Evolutionary conservation across 2,797 vertebrate species (phyloP).

Genomic region (Babyrousa celebensis): DNA sequence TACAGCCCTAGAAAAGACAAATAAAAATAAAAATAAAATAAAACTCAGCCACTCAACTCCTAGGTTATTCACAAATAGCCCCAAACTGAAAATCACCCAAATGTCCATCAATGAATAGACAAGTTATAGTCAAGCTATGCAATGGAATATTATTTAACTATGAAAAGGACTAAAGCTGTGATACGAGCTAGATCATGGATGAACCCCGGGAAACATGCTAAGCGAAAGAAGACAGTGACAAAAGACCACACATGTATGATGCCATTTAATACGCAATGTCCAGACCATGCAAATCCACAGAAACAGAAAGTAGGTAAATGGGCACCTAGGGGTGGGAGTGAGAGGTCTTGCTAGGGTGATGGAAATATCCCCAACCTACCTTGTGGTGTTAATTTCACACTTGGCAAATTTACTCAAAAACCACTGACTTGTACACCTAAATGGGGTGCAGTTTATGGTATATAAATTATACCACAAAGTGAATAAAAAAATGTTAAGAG

Average conservation of each 20-base stretch:
- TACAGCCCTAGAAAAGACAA: too few relatives aligned
- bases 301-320: background rate
- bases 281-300: background rate
- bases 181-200: background rate
- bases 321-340: background rate
- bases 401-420: background rate
- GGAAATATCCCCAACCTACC: background rate
- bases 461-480: background rate
- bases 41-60: background rate
- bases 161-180: background rate
- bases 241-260: background rate
- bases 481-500: background rate
- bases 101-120: too few relatives aligned
- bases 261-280: background rate
- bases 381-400: background rate
- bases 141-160: background rate
- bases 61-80: background rate
- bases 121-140: background rate
- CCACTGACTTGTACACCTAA: background rate
- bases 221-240: background rate
- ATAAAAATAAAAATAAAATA: background rate
- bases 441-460: background rate
- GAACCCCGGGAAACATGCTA: background rate
- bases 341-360: background rate
- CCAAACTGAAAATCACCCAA: background rate